Conservation (phyloP, 2,113 vertebrate genomes). For the Halcyon malimbica region DNA sequence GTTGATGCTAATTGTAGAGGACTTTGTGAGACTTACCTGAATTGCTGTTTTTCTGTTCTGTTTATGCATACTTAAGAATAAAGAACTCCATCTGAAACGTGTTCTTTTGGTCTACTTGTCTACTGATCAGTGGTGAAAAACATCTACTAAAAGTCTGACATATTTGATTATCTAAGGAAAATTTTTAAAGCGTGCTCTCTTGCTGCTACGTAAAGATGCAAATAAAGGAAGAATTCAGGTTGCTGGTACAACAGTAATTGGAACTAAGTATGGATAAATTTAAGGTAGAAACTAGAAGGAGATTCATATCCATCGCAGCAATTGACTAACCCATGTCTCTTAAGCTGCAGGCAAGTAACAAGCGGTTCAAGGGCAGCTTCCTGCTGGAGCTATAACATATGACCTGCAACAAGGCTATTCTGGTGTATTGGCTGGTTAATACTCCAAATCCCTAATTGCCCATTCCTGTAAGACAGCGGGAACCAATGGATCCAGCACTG, state of each 20-base stretch:
- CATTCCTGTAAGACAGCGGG: not conserved
- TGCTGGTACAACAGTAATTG: not conserved
- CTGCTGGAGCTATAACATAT: not conserved
- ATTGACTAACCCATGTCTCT: accelerated
- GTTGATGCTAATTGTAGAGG: not conserved
- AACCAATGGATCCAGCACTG: not conserved
- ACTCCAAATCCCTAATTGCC: not conserved
- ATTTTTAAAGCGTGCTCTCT: not conserved
- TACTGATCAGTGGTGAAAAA: not conserved
- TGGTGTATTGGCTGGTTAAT: not conserved
- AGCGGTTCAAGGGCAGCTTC: not conserved
- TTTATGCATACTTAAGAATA: not conserved
- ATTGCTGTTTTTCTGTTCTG: not conserved
- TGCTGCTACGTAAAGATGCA: not conserved
- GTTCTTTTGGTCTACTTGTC: not conserved
- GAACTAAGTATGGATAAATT: not conserved
- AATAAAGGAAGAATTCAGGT: not conserved
- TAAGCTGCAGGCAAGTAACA: not conserved
- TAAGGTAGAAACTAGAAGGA: not conserved
- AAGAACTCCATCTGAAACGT: not conserved
- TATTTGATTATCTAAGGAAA: not conserved
- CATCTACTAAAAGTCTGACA: not conserved
- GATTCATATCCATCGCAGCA: not conserved
- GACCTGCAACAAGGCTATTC: not conserved
- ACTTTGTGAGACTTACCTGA: not conserved